Evolutionary conservation across 2,797 vertebrate species (phyloP), one percentile per base, ranked within the genome.

Genomic region (Pseudomugil gertrudae): DNA sequence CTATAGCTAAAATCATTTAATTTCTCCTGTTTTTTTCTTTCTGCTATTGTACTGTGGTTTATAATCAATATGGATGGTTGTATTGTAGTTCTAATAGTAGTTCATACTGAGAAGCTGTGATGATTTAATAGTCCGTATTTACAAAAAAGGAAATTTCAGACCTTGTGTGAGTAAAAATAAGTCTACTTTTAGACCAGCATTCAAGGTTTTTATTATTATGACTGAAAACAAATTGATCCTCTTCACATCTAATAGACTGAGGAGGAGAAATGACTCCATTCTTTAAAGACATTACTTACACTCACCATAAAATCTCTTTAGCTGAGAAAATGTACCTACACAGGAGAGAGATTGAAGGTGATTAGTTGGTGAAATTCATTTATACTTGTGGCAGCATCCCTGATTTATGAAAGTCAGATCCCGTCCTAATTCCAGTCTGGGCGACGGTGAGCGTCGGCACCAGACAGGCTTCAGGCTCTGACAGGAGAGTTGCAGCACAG

Each of bases 291-390:
- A 54, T 80, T 72, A 90, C 93, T 94, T 89, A 95, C 92, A 91
- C 63, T 86, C 68, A 92, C 93, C 94, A 73, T 95, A 88, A 86
- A 95, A 94, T 87, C 92, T 94, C 82, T 93, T 92, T 95, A 1
- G 93, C 92, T 75, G 92, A 93, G 86, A 88, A 74, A 93, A 68
- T 85, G 81, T 52, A 95, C 86, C 94, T 95, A 81, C 50, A 86
- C 92, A 77, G 59, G 60, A 3, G 36, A 71, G 75, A 90, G 36
- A 87, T 87, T 89, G 80, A 76, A 86, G 60, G 72, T 81, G 83
- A 90, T 89, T 87, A 85, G 83, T 72, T 36, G 71, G 69, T 23
- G 54, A 76, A 80, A 84, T 89, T 83, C 57, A 80, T 89, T 84
- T 77, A 63, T 48, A 64, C 75, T 78, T 75, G 60, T 27, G 19